Conservation (phyloP, 1,140 invertebrate genomes). For the Zaprionus davidi region DNA sequence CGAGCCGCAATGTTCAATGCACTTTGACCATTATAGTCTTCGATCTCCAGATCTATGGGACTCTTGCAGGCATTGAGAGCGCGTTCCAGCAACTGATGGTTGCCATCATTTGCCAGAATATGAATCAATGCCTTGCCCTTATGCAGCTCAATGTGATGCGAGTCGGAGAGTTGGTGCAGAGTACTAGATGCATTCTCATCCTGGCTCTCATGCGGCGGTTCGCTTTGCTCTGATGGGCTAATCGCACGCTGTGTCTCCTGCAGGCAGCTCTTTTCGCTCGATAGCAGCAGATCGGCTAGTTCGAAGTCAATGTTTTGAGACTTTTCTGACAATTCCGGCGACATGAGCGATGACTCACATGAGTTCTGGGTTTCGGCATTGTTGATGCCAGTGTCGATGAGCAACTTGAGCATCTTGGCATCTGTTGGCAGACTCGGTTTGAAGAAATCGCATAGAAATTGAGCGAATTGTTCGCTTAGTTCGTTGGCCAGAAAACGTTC, state of each 20-base stretch:
- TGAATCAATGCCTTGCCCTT: conserved; percentile 89
- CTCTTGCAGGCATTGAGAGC: conserved; percentile 87
- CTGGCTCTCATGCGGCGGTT: conserved; percentile 77
- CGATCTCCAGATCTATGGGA: conserved; percentile 86
- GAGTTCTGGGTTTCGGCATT: conserved; percentile 82
- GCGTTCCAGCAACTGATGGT: conserved; percentile 87
- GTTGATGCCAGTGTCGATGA: conserved; percentile 88
- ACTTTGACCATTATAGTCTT: conserved; percentile 91
- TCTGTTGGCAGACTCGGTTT: conserved; percentile 86
- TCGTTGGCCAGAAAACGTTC: conserved; percentile 77
- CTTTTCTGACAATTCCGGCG: conserved; percentile 80
- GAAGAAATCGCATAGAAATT: conserved; percentile 84
- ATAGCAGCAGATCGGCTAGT: conserved; percentile 77
- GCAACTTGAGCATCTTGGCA: conserved; percentile 87
- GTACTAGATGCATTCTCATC: conserved; percentile 80
- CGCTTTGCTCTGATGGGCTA: conserved; percentile 80
- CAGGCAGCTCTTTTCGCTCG: conserved; percentile 80
- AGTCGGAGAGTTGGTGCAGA: conserved; percentile 78
- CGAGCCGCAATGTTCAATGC: conserved; percentile 93
- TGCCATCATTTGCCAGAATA: conserved; percentile 90
- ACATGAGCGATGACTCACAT: conserved; percentile 82
- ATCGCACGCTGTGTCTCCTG: conserved; percentile 77
- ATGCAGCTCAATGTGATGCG: conserved; percentile 85
- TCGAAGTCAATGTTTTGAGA: conserved; percentile 84
- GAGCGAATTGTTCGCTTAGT: conserved; percentile 75